Evolutionary conservation across 1,140 invertebrate species (phyloP).

Genomic region (Grapholita molesta): DNA sequence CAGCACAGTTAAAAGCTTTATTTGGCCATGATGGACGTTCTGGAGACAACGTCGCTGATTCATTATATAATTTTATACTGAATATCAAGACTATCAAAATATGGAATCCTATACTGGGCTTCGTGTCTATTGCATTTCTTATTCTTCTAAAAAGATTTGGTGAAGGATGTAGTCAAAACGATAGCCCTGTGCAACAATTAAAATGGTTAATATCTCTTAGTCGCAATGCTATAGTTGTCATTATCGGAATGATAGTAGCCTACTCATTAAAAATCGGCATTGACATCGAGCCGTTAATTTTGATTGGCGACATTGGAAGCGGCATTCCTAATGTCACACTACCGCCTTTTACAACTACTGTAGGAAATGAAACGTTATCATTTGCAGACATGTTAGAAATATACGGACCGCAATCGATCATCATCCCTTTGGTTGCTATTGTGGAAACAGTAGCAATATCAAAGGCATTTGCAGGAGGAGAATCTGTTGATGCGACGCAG

Average conservation of each 20-base stretch:
- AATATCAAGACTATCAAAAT: conserved; percentile 69
- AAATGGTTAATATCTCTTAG: conserved; percentile 77
- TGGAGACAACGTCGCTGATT: conserved; percentile 54
- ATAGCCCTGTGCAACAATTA: conserved; percentile 38
- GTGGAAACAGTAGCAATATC: conserved; percentile 91
- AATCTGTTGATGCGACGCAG: conserved; percentile 85
- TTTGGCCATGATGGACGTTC: conserved; percentile 77
- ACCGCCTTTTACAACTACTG: conserved; percentile 82
- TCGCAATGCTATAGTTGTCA: conserved; percentile 85
- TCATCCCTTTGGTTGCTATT: conserved; percentile 87
- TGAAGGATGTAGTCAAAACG: conserved; percentile 51
- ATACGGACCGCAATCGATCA: conserved; percentile 82
- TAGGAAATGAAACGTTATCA: conserved; percentile 72
- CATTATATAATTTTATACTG: conserved; percentile 54
- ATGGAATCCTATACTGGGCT: conserved; percentile 79
- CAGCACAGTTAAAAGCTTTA: conserved; percentile 88
- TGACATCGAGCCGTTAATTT: conserved; percentile 74
- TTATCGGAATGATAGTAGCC: conserved; percentile 82
- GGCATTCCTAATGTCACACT: conserved; percentile 82
- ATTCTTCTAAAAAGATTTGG: conserved; percentile 77
- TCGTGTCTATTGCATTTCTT: conserved; percentile 79
- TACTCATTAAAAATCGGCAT: conserved; percentile 72
- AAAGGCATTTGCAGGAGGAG: conserved; percentile 84
- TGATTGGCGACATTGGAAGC: conserved; percentile 80
- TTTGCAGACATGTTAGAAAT: conserved; percentile 81